Base-by-base conservation (phyloP, 1,140 invertebrate genomes). In the Drosophila grimshawi region DNA sequence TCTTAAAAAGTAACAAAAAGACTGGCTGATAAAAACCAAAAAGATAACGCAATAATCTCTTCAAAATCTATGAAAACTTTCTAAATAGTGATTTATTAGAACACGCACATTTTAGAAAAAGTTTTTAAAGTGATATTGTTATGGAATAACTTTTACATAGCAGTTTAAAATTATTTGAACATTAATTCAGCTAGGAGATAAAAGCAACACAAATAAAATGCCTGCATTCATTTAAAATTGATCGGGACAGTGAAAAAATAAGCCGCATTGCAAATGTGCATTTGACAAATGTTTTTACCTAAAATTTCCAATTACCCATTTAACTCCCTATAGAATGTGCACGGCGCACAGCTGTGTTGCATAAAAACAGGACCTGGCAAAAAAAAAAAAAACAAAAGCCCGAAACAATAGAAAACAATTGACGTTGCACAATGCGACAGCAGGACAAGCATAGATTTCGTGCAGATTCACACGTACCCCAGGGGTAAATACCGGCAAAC, bases 401-500 rank as follows among this genome's bases (percentile, higher is more conserved):
- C 39, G 41, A 65, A 72, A 63, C 63, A 69, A 70, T 63, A 32
- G 52, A 64, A 68, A 76, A 78, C 69, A 73, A 85, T 62, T 68
- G 49, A 62, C 60, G 60, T 55, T 51, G 62, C 62, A 82, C 33
- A 65, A 70, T 63, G 72, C 60, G 73, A 59, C 49, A 59, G 55
- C 35, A 56, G 30, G 73, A 69, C 60, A 63, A 48, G 63, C 67
- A 63, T 49, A 64, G 63, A 78, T 69, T 76, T 73, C 69, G 67
- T 66, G 39, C 61, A 79, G 71, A 80, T 71, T 80, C 65, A 82
- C 83, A 86, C 83, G 83, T 82, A 77, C 80, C 71, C 72, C 57
- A 48, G 60, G 71, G 59, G 79, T 68, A 79, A 82, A 86, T 76
- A 86, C 61, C 66, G 67, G 53, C 75, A 78, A 72, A 66, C 67